A percentile compares a stretch with the other conserved stretches of the same genome.
phyloP scores from a whole-genome alignment of 2,888 invertebrate species.

The Linhomoeus sp. region DNA sequence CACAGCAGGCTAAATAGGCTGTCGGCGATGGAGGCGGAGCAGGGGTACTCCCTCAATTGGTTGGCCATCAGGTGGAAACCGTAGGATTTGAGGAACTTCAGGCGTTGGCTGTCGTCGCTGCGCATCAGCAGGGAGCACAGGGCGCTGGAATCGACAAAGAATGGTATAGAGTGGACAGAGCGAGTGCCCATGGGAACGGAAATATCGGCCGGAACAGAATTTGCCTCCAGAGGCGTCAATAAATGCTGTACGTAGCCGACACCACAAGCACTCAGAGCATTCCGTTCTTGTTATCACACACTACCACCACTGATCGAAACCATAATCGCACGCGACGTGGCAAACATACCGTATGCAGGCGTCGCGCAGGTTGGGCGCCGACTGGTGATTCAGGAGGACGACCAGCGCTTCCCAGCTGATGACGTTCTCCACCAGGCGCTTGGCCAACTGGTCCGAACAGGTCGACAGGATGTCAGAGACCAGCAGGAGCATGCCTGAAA shows the following conservation, averaged over 20 bases:
- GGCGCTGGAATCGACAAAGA: neutral
- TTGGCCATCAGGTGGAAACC: slow-evolving; percentile 20
- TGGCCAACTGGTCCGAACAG: too few relatives aligned
- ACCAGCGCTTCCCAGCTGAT: slow-evolving; percentile 5
- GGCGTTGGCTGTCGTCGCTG: neutral
- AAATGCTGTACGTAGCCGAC: neutral
- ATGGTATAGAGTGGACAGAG: too few relatives aligned
- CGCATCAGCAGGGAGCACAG: slow-evolving; percentile 5
- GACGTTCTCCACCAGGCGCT: too few relatives aligned
- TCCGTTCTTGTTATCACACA: too few relatives aligned
- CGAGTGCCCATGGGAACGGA: too few relatives aligned
- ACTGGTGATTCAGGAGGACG: slow-evolving; percentile 7
- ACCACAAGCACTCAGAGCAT: too few relatives aligned
- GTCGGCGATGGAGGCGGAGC: slow-evolving; percentile 2
- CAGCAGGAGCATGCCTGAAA: too few relatives aligned
- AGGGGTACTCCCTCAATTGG: slow-evolving; percentile 12
- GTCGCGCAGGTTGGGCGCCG: neutral
- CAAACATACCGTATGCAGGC: neutral
- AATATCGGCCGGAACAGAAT: too few relatives aligned
- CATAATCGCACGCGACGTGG: too few relatives aligned
- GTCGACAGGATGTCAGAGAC: too few relatives aligned
- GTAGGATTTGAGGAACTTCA: slow-evolving; percentile 11
- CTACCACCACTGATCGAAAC: too few relatives aligned
- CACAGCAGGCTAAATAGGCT: slow-evolving; percentile 6
- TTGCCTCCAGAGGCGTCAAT: too few relatives aligned